These are phyloP conservation scores for Machaerirhynchus nigripectus DNA, from an alignment of 2,113 vertebrate genomes.

Conservation along the genomic window DNA sequence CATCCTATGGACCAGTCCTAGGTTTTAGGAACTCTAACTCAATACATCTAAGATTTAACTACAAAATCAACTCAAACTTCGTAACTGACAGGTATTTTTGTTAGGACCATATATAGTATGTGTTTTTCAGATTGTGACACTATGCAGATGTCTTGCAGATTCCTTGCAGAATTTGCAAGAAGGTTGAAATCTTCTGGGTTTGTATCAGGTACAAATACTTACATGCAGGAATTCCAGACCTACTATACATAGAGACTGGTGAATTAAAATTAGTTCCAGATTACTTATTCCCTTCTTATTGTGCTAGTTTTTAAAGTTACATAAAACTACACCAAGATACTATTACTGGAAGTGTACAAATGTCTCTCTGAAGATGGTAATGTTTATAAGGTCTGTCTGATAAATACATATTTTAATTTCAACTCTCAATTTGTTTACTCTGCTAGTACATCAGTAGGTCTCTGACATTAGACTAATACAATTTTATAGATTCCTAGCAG, in stretches of 20 bases:
- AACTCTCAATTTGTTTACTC: neutral
- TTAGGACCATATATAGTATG: neutral
- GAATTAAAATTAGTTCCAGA: neutral
- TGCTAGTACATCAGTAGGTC: neutral
- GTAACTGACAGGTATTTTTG: neutral
- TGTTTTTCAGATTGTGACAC: neutral
- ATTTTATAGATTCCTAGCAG: neutral
- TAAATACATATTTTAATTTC: neutral
- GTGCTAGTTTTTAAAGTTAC: neutral
- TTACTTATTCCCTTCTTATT: neutral
- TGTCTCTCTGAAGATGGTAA: neutral
- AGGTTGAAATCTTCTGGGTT: neutral
- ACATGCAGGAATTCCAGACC: neutral
- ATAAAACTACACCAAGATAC: neutral
- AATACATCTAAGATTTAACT: neutral
- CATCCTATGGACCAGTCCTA: neutral
- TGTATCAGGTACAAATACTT: neutral
- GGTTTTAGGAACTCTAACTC: neutral
- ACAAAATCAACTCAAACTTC: neutral
- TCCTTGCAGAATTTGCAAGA: neutral
- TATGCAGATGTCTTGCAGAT: neutral
- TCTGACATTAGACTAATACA: neutral
- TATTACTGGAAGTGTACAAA: neutral
- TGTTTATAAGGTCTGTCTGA: neutral
- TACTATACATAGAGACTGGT: neutral